Evolutionary conservation across 1,140 invertebrate species (phyloP), one percentile per base, ranked within the genome.

Genomic region (Mycetomoellerius zeteki): DNA sequence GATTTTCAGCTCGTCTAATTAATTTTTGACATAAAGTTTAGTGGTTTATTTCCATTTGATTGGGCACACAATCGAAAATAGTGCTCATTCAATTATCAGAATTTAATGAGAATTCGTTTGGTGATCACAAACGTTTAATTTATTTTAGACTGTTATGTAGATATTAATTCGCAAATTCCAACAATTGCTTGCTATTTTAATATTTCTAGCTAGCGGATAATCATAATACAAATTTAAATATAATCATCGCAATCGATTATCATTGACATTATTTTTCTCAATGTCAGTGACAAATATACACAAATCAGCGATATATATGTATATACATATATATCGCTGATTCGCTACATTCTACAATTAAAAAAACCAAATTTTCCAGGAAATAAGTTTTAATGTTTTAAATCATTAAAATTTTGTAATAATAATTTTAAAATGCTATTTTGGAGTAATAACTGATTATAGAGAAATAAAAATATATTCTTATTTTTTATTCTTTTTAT

Each of bases 11-110:
- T 50, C 8, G 1, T 52, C 33, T 85, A 85, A 87, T 87, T 87
- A 85, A 69, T 85, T 85, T 65, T 37, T n/a, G 60, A 19, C 30
- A 14, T 16, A 65, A 37, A 27, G 43, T 52, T 56, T 21, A 43
- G 19, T 16, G 81, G 56, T 88, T 88, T 69, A 85, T 86, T 88
- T 80, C 67, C 58, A 12, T n/a, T 47, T 27, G 72, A 30, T n/a
- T 62, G 58, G 64, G 27, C 58, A 27, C 2, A 24, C 8, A 47
- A 47, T 30, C 12, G 72, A 78, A 86, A 88, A 78, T 60, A 84
- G 37, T 67, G 43, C 82, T 78, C 16, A 56, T 56, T 50, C 52
- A 62, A 86, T 89, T 85, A 81, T 67, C 69, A 60, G 52, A 76
- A 86, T 62, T 71, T 75, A 52, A 33, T 54, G 52, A 21, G 47